A percentile compares a stretch with the other conserved stretches of the same genome.
These are phyloP conservation scores for Heloderma charlesbogerti DNA, from an alignment of 2,113 vertebrate genomes.

Conservation along the genomic window DNA sequence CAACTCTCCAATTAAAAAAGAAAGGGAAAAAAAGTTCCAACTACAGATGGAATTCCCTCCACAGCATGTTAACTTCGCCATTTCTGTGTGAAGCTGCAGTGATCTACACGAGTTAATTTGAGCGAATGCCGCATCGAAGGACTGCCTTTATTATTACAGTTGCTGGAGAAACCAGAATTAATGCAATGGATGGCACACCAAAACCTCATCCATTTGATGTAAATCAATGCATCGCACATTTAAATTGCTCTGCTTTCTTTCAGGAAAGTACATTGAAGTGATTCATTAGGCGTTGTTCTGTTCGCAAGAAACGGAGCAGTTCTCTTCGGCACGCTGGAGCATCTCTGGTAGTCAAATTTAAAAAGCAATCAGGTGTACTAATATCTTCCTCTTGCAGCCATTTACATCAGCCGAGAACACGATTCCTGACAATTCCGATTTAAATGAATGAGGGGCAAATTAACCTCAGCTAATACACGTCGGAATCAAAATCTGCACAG, in stretches of 20 bases:
- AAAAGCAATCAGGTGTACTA: constrained; percentile 83
- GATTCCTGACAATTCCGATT: constrained; percentile 78
- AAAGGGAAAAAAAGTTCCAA: background rate
- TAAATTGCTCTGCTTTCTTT: constrained; percentile 78
- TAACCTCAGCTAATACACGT: constrained; percentile 69
- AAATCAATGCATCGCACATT: constrained; percentile 82
- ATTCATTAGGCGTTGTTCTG: constrained; percentile 78
- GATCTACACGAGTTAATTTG: constrained; percentile 55
- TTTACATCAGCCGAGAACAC: constrained; percentile 75
- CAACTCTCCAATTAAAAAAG: background rate
- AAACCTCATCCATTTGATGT: constrained; percentile 79
- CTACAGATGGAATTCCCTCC: constrained; percentile 14
- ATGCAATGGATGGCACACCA: constrained; percentile 75
- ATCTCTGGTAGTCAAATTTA: constrained; percentile 79
- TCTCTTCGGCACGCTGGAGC: constrained; percentile 74
- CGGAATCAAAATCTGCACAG: constrained; percentile 57
- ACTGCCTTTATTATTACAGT: constrained; percentile 68
- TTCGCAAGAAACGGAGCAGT: constrained; percentile 75
- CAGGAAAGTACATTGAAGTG: constrained; percentile 80
- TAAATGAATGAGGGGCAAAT: constrained; percentile 78
- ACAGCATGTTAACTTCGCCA: constrained; percentile 32
- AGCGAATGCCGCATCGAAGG: constrained; percentile 42
- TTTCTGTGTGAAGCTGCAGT: constrained; percentile 46
- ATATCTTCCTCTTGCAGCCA: constrained; percentile 77
- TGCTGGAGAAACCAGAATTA: constrained; percentile 75